These are phyloP conservation scores for Calvadosia cruxmelitensis DNA, from an alignment of 30 jellyfish, hydroid and myxozoan species.

Conservation along the genomic window DNA sequence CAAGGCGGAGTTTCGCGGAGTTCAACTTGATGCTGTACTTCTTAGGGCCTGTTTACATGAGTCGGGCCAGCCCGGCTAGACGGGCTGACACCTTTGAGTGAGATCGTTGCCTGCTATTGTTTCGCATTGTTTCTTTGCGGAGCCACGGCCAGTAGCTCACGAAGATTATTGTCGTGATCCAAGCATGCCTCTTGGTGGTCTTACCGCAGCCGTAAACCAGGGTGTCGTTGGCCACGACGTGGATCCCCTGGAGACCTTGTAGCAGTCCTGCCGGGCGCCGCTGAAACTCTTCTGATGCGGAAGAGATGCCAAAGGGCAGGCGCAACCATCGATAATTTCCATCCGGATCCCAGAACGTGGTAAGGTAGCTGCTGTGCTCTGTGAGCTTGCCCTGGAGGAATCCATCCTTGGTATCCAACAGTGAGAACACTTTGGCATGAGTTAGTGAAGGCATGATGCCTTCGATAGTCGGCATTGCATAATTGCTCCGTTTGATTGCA, in stretches of 20 bases:
- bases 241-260: conserved; percentile 12
- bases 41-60: no score
- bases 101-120: no score
- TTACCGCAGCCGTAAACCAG: conserved; percentile 20
- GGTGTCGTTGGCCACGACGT: conserved; percentile 16
- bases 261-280: conserved; percentile 5
- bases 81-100: no score
- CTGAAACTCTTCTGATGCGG: conserved; percentile 29
- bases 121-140: no score
- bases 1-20: conserved; percentile 5
- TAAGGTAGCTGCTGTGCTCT: conserved; percentile 10
- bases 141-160: no score
- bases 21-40: conserved; percentile 21
- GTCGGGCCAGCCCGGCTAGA: no score
- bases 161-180: conserved; percentile 18
- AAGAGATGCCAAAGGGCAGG: conserved; percentile 20
- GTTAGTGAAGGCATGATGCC: conserved; percentile 9
- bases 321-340: conserved; percentile 11
- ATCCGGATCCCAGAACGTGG: conserved; percentile 17
- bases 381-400: conserved; percentile 4
- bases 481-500: conserved; percentile 19
- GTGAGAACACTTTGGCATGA: conserved; percentile 12
- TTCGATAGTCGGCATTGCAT: conserved; percentile 17
- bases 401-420: conserved; percentile 18
- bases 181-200: conserved; percentile 14